Evolutionary conservation across 1,140 invertebrate genomes (phyloP).

Genomic region (Nasonia giraulti): DNA sequence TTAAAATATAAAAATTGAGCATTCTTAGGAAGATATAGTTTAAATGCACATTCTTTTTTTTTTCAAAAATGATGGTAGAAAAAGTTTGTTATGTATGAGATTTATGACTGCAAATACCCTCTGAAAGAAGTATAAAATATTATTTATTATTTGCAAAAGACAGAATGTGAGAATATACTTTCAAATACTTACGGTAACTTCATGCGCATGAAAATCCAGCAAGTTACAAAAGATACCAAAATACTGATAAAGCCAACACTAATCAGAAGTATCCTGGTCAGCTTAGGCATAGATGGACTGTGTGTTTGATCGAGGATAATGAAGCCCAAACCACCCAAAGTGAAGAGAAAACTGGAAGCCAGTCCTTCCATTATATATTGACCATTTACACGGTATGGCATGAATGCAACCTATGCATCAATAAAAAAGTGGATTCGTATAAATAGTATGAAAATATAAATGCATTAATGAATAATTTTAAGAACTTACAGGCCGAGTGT

Average conservation of each 20-base stretch:
- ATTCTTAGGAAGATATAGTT: neutral
- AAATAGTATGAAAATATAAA: conserved; percentile 31
- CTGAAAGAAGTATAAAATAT: conserved; percentile 65
- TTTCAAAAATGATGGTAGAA: neutral
- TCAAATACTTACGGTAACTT: conserved; percentile 87
- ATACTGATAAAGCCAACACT: conserved; percentile 95
- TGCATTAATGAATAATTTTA: conserved; percentile 16
- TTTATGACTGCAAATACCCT: conserved; percentile 72
- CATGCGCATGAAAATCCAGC: conserved; percentile 99
- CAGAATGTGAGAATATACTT: conserved; percentile 39
- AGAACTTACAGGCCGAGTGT: conserved; percentile 88
- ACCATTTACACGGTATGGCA: conserved; percentile 98
- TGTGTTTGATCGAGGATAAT: conserved; percentile 97
- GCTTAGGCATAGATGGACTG: conserved; percentile 90
- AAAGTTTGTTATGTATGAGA: conserved; percentile 28
- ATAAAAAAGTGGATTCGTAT: neutral
- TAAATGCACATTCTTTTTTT: neutral
- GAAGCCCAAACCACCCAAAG: conserved; percentile 95
- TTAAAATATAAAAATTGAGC: conserved; percentile 29
- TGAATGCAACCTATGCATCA: conserved; percentile 89
- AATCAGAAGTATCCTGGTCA: conserved; percentile 94
- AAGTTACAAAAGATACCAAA: conserved; percentile 95
- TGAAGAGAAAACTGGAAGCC: conserved; percentile 97
- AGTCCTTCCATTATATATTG: conserved; percentile 99
- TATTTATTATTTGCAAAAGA: conserved; percentile 19